These are phyloP conservation scores for Cephus spinipes DNA, from an alignment of 2,888 invertebrate species.

Conservation along the genomic window DNA sequence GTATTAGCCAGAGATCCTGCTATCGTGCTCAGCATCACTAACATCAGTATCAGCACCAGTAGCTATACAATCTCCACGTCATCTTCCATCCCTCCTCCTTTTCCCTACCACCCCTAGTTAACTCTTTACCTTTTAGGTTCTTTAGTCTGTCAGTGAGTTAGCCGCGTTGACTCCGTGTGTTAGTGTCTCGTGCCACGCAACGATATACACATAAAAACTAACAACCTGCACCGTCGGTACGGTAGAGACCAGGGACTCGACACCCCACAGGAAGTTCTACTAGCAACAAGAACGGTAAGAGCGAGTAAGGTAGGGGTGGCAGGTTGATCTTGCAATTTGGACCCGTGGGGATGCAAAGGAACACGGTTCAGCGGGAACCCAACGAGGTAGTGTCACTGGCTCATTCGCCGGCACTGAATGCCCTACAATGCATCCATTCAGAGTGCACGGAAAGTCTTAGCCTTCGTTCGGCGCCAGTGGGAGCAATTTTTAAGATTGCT, in stretches of 20 bases:
- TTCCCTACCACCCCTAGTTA: neutral
- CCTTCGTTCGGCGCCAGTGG: conserved; percentile 22
- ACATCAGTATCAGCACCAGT: neutral
- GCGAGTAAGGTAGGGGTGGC: conserved; percentile 11
- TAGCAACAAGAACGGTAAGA: neutral
- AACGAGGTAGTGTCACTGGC: conserved; percentile 18
- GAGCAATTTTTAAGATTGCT: conserved; percentile 59
- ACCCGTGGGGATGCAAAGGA: conserved; percentile 32
- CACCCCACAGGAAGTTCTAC: neutral
- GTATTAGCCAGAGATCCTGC: neutral
- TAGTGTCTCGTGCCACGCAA: neutral
- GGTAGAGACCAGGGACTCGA: neutral
- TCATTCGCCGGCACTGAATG: conserved; percentile 37
- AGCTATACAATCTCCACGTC: neutral
- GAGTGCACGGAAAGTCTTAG: conserved; percentile 19
- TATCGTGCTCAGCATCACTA: neutral
- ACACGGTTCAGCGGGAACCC: conserved; percentile 38
- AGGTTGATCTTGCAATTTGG: conserved; percentile 42
- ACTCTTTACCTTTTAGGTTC: neutral
- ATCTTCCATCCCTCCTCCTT: neutral
- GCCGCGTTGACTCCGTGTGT: neutral
- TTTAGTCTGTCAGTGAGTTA: neutral
- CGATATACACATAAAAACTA: neutral
- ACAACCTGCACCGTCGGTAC: neutral
- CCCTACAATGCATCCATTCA: conserved; percentile 35